These are phyloP conservation scores for Drosophila multiciliata DNA, from an alignment of 2,888 invertebrate genomes.

Conservation along the genomic window DNA sequence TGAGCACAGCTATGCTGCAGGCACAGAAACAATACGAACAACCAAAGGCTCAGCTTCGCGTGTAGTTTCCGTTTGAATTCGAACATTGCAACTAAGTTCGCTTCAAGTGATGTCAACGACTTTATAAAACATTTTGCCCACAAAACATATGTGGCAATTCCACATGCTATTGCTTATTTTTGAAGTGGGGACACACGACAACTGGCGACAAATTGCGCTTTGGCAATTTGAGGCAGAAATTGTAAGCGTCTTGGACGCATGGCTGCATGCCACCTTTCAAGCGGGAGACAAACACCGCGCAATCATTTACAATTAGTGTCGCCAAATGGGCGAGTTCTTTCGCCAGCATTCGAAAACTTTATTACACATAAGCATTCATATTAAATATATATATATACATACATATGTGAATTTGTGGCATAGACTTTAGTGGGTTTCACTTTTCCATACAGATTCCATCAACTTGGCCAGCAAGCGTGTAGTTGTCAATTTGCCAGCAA, in stretches of 20 bases:
- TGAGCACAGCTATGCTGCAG: constrained; percentile 33
- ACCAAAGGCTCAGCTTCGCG: constrained; percentile 23
- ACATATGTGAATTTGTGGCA: constrained; percentile 4
- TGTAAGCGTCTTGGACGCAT: constrained; percentile 55
- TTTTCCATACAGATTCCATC: constrained; percentile 60
- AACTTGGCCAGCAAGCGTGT: constrained; percentile 61
- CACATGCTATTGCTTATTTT: constrained; percentile 34
- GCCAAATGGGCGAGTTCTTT: constrained; percentile 70
- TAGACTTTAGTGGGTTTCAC: constrained; percentile 62
- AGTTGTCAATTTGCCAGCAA: constrained; percentile 72
- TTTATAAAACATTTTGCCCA: constrained; percentile 70
- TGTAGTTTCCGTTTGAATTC: constrained; percentile 54
- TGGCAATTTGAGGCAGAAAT: constrained; percentile 78
- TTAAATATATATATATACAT: background rate
- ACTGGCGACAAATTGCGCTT: constrained; percentile 78
- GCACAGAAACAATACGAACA: constrained; percentile 9
- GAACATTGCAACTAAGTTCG: constrained; percentile 70
- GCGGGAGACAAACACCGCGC: constrained; percentile 17
- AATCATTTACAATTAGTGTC: constrained; percentile 76
- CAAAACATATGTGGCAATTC: constrained; percentile 23
- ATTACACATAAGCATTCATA: background rate
- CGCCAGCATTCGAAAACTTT: constrained; percentile 51
- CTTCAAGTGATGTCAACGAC: constrained; percentile 51
- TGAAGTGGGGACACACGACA: constrained; percentile 27
- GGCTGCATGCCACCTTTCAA: constrained; percentile 32